A percentile compares a stretch with the other conserved stretches of the same genome.
Evolutionary conservation across 2,113 vertebrate genomes (phyloP).

Genomic region (Prolemur simus): DNA sequence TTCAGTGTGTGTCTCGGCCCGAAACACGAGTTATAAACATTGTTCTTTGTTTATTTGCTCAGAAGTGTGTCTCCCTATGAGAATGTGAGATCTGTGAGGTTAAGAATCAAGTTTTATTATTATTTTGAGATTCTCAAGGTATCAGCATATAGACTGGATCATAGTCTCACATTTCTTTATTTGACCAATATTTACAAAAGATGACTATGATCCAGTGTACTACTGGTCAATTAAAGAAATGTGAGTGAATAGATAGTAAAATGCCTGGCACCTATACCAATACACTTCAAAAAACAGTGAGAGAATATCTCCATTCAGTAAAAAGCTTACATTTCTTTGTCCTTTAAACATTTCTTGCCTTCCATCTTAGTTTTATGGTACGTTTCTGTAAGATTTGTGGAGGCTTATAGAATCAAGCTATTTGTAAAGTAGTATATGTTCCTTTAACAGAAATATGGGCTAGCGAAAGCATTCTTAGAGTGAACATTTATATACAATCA

Average conservation of each 20-base stretch:
- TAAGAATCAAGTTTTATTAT: not conserved
- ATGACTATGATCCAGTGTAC: too few relatives aligned
- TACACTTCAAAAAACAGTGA: not conserved
- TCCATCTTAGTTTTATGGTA: not conserved
- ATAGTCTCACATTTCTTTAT: not conserved
- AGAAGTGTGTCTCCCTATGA: not conserved
- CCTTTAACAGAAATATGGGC: not conserved
- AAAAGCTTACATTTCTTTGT: not conserved
- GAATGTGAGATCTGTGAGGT: not conserved
- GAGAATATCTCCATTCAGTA: constrained; percentile 1
- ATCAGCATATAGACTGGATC: not conserved
- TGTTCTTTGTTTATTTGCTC: not conserved
- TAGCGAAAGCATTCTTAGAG: not conserved
- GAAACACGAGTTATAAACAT: not conserved
- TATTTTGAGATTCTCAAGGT: not conserved
- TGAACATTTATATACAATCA: not conserved
- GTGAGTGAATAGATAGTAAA: not conserved
- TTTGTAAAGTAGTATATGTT: not conserved
- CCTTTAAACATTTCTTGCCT: not conserved
- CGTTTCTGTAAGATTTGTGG: not conserved
- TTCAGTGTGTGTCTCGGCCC: not conserved
- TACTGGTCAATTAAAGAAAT: too few relatives aligned
- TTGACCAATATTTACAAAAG: too few relatives aligned
- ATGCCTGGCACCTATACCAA: not conserved
- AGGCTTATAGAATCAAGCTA: not conserved